phyloP scores from a whole-genome alignment of 2,113 vertebrate species.

The Bombycilla garrulus region DNA sequence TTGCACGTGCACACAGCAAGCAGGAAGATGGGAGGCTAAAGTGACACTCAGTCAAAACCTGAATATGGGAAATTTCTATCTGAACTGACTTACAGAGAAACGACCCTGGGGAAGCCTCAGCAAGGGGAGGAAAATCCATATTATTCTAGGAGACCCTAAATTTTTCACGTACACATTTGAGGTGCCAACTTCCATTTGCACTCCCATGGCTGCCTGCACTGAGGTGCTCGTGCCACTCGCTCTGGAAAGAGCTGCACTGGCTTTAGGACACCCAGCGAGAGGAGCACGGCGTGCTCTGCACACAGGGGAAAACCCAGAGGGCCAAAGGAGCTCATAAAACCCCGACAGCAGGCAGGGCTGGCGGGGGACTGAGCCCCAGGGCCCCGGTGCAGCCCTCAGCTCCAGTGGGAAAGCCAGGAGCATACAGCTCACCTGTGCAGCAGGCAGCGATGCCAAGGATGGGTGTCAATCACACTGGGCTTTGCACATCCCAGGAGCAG shows the following conservation, averaged over 20 bases:
- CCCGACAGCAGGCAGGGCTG: not conserved
- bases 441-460: fast-evolving
- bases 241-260: not conserved
- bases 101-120: not conserved
- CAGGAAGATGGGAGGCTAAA: not conserved
- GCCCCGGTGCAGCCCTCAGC: fast-evolving
- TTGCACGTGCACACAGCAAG: not conserved
- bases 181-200: not conserved
- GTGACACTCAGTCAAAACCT: not conserved
- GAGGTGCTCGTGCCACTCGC: not conserved
- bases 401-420: fast-evolving
- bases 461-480: not conserved
- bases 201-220: not conserved
- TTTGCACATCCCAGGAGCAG: not conserved
- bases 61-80: not conserved
- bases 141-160: not conserved
- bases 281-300: fast-evolving
- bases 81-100: not conserved
- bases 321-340: fast-evolving
- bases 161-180: not conserved
- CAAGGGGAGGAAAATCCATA: not conserved
- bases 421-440: fast-evolving
- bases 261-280: not conserved
- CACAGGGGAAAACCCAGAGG: not conserved
- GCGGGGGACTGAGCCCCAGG: fast-evolving